Conservation (phyloP, 2,888 invertebrate genomes). For the Ennomos fuscantarius region DNA sequence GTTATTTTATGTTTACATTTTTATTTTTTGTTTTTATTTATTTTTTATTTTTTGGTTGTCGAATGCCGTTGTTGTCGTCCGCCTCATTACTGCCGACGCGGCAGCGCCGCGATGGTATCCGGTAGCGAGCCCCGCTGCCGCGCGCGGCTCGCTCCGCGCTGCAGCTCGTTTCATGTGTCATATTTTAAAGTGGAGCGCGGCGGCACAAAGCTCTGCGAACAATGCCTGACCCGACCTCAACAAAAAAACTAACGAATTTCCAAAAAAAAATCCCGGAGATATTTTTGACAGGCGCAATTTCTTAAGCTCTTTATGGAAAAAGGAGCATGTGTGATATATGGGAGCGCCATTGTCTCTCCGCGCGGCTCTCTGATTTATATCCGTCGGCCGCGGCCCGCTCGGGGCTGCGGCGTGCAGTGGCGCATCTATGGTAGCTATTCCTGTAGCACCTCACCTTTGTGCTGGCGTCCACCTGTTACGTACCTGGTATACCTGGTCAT, state of each 20-base stretch:
- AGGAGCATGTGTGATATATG: conserved; percentile 61
- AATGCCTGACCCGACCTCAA: conserved; percentile 55
- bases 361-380: conserved; percentile 30
- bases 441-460: conserved; percentile 5
- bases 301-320: conserved; percentile 53
- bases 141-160: conserved; percentile 2
- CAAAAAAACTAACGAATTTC: conserved; percentile 43
- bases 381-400: conserved; percentile 5
- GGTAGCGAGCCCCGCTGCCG: background rate
- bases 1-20: no score
- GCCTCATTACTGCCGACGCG: conserved; percentile 22
- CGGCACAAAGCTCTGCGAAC: conserved; percentile 48
- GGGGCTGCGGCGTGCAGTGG: conserved; percentile 8
- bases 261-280: conserved; percentile 46
- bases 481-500: background rate
- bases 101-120: conserved; percentile 20
- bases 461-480: conserved; percentile 17
- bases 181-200: conserved; percentile 33
- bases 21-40: no score
- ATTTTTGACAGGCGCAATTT: conserved; percentile 59
- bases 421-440: conserved; percentile 8
- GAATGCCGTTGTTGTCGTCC: background rate
- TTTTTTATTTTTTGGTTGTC: no score
- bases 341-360: conserved; percentile 41
- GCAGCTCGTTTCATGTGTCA: conserved; percentile 34